Evolutionary conservation across 2,888 invertebrate species (phyloP).

Genomic region (Cybosia mesomella): DNA sequence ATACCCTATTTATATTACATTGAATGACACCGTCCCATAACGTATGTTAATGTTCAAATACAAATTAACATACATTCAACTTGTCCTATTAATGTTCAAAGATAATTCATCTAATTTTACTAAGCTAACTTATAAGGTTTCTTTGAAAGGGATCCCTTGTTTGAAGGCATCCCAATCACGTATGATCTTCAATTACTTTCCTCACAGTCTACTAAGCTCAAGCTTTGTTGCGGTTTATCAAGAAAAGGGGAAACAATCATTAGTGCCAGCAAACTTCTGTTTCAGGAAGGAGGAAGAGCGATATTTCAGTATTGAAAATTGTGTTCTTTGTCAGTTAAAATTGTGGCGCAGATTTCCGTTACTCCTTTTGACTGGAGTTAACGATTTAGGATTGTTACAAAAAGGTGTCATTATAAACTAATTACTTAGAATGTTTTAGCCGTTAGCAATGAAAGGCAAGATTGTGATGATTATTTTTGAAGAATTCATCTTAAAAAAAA

Average conservation of each 20-base stretch:
- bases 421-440: constrained; percentile 4
- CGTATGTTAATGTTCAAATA: too few relatives aligned
- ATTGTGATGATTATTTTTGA: background rate
- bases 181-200: constrained; percentile 70
- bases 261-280: constrained; percentile 34
- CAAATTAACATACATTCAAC: background rate
- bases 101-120: constrained; percentile 10
- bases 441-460: background rate
- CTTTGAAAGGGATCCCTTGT: constrained; percentile 34
- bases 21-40: background rate
- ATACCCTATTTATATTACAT: background rate
- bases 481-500: background rate
- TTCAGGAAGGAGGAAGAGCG: constrained; percentile 17
- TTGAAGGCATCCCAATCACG: constrained; percentile 60
- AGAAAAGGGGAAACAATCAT: constrained; percentile 44
- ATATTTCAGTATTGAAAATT: constrained; percentile 25
- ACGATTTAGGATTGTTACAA: background rate
- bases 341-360: background rate
- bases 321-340: constrained; percentile 9
- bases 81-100: background rate
- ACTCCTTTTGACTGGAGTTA: background rate
- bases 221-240: constrained; percentile 59
- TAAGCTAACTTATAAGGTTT: constrained; percentile 26
- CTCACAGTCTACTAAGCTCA: constrained; percentile 57
- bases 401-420: background rate